phyloP scores from a whole-genome alignment of 2,797 vertebrate genomes.

The Chelon auratus region DNA sequence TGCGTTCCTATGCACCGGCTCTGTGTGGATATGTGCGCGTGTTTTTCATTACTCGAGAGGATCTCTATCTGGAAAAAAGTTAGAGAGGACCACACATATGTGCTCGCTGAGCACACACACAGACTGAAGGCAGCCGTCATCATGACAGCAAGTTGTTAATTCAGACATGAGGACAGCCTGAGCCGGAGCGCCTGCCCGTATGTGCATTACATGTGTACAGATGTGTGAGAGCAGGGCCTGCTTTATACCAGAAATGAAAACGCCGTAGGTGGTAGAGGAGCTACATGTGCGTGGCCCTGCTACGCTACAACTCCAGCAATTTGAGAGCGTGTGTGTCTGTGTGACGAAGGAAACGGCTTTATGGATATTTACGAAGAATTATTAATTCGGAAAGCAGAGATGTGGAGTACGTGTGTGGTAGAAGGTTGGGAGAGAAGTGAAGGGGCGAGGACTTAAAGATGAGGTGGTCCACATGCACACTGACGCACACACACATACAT shows the following conservation, averaged over 20 bases:
- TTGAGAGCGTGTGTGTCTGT: constrained; percentile 26
- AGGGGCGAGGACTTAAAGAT: constrained; percentile 62
- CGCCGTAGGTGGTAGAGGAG: constrained; percentile 74
- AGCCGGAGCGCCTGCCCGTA: background rate
- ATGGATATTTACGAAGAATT: constrained; percentile 75
- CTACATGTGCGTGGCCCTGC: constrained; percentile 58
- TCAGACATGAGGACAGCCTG: constrained; percentile 38
- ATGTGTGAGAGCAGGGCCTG: constrained; percentile 50
- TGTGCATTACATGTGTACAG: constrained; percentile 1
- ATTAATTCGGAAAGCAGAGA: constrained; percentile 72
- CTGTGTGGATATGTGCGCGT: constrained; percentile 41
- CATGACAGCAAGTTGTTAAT: constrained; percentile 35
- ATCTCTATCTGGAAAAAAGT: constrained; percentile 55
- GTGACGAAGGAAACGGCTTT: constrained; percentile 67
- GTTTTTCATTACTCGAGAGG: constrained; percentile 60
- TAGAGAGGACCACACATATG: constrained; percentile 66
- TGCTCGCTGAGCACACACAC: background rate
- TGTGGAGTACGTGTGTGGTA: constrained; percentile 55
- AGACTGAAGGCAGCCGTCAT: constrained; percentile 32
- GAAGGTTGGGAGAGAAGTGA: constrained; percentile 31
- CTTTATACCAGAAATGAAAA: constrained; percentile 66
- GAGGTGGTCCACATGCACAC: constrained; percentile 60
- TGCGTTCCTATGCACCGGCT: constrained; percentile 68
- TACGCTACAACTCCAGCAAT: constrained; percentile 60
- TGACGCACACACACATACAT: constrained; percentile 30